Evolutionary conservation across 35 echinoderm and acorn worm genomes (phyloP), one percentile per base, ranked within the genome.

Genomic region (Apostichopus californicus): DNA sequence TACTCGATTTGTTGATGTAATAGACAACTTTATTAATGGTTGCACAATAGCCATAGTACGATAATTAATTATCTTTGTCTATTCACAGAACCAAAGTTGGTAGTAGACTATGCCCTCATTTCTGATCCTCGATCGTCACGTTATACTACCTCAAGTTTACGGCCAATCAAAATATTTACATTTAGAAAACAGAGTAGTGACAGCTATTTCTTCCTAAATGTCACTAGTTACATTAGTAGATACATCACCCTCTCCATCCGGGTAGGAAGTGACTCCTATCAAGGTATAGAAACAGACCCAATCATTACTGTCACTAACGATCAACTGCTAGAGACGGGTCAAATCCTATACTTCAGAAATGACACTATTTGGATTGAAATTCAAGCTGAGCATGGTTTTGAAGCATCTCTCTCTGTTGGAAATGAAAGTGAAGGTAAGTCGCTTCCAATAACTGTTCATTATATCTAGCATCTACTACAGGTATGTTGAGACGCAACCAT

Each of bases 321-420:
- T n/a, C n/a, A 75, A n/a, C 71, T 75, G 15, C n/a, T 1, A 5
- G 71, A 75, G 1, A 75, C 14, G 14, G n/a, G 18, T 18, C 21
- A 20, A n/a, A 5, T 75, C 15, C n/a, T 75, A 13, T 61, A 61
- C 12, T 75, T 75, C 71, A 21, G 71, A 22, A 18, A 75, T 18
- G 71, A 75, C 71, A 75, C 71, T 20, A 75, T 75, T 20, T 75
- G 71, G 71, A 75, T 75, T 18, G 71, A 75, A 75, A n/a, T 75
- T 22, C n/a, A 75, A 18, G 71, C 71, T 18, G 71, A 75, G 12
- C 1, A 24, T 3, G 71, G 7, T 6, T 75, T 75, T 75, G 71
- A 6, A n/a, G 71, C 13, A 75, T 18, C 6, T 75, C 13, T 75
- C 71, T 75, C n/a, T n/a, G 71, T 75, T 75, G 71, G 71, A 18